Evolutionary conservation across 2,113 vertebrate species (phyloP).

Genomic region (Diphyllodes magnificus): DNA sequence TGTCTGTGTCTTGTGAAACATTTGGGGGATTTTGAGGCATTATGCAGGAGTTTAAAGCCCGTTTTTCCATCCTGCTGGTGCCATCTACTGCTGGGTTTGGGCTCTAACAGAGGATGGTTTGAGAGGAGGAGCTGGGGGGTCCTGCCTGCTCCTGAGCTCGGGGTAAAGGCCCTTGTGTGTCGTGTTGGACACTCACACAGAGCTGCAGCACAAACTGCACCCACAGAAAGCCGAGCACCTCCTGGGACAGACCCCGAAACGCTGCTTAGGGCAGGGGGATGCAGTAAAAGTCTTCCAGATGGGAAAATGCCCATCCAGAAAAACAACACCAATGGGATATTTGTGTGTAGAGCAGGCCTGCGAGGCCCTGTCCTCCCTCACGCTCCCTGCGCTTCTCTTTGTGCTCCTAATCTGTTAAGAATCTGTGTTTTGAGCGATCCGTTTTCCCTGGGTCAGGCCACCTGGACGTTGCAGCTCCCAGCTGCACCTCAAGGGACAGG

Average conservation of each 20-base stretch:
- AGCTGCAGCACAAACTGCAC: neutral
- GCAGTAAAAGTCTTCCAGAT: neutral
- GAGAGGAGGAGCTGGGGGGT: neutral
- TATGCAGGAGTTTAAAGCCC: neutral
- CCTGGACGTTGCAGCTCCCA: neutral
- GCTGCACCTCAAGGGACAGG: accelerated
- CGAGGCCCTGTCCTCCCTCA: neutral
- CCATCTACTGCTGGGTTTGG: conserved; percentile 38
- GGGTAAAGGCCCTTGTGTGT: neutral
- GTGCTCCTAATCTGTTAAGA: neutral
- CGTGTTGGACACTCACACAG: neutral
- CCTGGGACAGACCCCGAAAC: neutral
- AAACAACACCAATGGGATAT: neutral
- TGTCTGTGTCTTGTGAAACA: neutral
- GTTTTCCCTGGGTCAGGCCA: neutral
- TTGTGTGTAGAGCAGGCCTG: neutral
- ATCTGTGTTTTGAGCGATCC: neutral
- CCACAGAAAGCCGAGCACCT: neutral
- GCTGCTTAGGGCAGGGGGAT: neutral
- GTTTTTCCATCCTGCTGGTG: conserved; percentile 39
- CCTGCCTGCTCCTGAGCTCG: neutral
- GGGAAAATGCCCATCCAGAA: neutral
- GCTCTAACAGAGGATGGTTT: neutral
- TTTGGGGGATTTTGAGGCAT: neutral
- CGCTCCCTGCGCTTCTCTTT: neutral